Conservation (phyloP, 1,140 invertebrate genomes). For the Polyergus mexicanus region DNA sequence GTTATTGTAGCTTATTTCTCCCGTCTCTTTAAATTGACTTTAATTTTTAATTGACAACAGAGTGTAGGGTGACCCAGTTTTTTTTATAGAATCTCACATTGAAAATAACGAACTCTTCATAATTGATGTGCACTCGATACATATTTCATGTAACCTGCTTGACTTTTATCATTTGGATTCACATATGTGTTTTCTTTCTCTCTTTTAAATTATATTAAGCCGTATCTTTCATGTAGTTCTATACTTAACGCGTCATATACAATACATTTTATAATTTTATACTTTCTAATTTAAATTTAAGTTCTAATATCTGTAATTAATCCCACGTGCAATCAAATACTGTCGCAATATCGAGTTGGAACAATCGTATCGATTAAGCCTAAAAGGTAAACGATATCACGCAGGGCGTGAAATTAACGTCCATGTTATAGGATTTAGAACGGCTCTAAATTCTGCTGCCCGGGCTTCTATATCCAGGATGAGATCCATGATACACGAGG, state of each 20-base stretch:
- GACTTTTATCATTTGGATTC: neutral
- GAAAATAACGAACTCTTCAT: neutral
- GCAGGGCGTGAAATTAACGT: neutral
- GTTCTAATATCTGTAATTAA: neutral
- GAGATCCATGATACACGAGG: neutral
- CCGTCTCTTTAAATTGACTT: neutral
- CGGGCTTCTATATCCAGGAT: constrained; percentile 3
- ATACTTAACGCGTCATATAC: neutral
- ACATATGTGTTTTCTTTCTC: neutral
- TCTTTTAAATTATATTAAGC: too few relatives aligned
- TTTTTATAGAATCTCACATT: constrained; percentile 8
- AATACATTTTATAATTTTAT: neutral
- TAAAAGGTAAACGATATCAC: neutral
- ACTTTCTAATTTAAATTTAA: constrained; percentile 8
- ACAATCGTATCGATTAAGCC: constrained; percentile 12
- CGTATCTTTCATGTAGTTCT: neutral
- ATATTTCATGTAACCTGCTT: neutral
- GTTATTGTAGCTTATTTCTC: neutral
- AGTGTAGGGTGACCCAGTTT: neutral
- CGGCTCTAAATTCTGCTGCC: constrained; percentile 9
- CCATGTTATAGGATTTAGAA: constrained; percentile 8
- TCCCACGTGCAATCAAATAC: neutral
- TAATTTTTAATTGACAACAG: constrained; percentile 30
- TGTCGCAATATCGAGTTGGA: neutral
- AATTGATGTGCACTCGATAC: neutral